Percentiles rank a stretch among this genome's conserved stretches.
Evolutionary conservation across 1,140 invertebrate species (phyloP).

Genomic region (Fopius arisanus): DNA sequence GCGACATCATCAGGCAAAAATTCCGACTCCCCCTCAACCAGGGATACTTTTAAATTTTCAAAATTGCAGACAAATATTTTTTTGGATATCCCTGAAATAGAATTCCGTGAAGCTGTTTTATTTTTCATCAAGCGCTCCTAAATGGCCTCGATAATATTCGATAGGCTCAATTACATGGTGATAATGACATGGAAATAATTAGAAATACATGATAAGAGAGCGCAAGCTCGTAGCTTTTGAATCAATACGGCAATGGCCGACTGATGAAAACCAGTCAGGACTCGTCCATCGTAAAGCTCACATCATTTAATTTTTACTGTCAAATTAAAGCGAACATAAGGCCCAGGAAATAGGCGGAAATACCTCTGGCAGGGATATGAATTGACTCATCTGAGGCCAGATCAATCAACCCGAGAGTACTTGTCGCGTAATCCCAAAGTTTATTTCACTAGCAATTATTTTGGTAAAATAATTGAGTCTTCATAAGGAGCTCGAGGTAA

Average conservation of each 20-base stretch:
- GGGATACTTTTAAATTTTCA: no score
- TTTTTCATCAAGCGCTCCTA: no score
- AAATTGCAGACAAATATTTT: no score
- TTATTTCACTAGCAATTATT: neutral
- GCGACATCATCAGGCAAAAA: no score
- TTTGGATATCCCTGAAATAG: no score
- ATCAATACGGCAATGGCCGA: slow-evolving; percentile 64
- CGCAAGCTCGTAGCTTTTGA: slow-evolving; percentile 33
- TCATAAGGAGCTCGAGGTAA: slow-evolving; percentile 44
- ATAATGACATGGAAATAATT: neutral
- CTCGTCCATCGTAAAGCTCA: slow-evolving; percentile 48
- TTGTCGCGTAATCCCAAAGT: neutral
- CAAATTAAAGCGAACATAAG: neutral
- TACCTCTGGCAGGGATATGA: neutral
- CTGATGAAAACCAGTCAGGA: slow-evolving; percentile 54
- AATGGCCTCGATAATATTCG: no score
- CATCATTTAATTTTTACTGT: slow-evolving; percentile 27
- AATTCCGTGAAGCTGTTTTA: no score
- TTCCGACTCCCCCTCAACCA: no score
- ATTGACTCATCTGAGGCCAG: neutral
- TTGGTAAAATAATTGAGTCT: slow-evolving; percentile 12
- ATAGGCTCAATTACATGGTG: no score
- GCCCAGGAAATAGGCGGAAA: neutral
- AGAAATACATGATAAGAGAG: neutral
- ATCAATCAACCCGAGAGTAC: neutral